These are phyloP conservation scores for Bombus affinis DNA, from an alignment of 1,140 invertebrate species.

Conservation along the genomic window DNA sequence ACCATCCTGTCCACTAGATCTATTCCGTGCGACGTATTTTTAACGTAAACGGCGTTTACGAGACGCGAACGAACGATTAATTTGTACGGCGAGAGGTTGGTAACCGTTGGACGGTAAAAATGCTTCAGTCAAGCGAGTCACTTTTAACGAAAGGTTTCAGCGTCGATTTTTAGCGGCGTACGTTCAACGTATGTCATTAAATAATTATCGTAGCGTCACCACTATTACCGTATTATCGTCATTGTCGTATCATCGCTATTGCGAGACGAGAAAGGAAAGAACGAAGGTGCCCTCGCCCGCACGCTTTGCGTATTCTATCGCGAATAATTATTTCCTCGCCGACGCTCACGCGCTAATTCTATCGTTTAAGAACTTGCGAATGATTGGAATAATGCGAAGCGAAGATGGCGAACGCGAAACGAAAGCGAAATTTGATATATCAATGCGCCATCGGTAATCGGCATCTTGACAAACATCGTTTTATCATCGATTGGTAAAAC, in stretches of 20 bases:
- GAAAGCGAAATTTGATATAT: not conserved
- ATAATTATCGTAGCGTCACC: not conserved
- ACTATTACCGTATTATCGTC: conserved; percentile 6
- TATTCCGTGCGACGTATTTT: no score
- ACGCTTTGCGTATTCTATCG: not conserved
- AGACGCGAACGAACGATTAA: not conserved
- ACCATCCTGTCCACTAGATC: no score
- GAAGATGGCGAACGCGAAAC: no score
- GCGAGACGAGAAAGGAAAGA: not conserved
- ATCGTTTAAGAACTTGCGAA: no score
- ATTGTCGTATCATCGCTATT: conserved; percentile 10
- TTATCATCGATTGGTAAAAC: not conserved
- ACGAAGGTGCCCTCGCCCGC: not conserved
- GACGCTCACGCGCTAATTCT: not conserved
- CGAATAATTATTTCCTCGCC: not conserved
- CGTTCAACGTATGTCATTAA: not conserved
- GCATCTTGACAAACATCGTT: not conserved
- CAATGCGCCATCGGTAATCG: not conserved
- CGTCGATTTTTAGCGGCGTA: not conserved
- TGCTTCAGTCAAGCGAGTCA: not conserved
- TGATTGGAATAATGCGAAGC: no score
- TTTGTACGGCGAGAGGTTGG: not conserved
- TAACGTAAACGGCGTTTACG: not conserved
- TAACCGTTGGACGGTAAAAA: not conserved
- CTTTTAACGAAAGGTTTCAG: not conserved